These are phyloP conservation scores for Vulpes vulpes DNA, from an alignment of 2,113 vertebrate species.

Conservation along the genomic window DNA sequence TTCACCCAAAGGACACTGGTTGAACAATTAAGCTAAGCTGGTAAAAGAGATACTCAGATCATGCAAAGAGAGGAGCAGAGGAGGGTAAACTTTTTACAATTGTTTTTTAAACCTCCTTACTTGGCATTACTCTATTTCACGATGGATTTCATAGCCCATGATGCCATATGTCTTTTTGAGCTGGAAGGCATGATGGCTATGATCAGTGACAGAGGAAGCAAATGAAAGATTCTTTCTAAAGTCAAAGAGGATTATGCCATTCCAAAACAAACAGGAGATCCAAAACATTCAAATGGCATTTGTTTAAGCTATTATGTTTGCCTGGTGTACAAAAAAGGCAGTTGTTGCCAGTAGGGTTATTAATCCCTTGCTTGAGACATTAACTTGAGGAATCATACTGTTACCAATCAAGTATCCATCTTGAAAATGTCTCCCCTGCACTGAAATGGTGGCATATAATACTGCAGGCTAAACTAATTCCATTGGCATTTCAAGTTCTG, in stretches of 20 bases:
- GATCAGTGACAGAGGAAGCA: background rate
- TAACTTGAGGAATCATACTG: conserved; percentile 55
- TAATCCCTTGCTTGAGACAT: background rate
- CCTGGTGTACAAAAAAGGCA: conserved; percentile 11
- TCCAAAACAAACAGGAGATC: background rate
- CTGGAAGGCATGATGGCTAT: background rate
- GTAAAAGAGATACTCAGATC: conserved; percentile 23
- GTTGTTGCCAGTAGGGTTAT: background rate
- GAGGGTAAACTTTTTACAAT: background rate
- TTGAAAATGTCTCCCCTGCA: conserved; percentile 22
- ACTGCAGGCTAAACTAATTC: conserved; percentile 6
- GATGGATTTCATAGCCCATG: background rate
- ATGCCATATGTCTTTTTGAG: background rate
- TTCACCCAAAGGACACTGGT: background rate
- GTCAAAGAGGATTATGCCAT: background rate
- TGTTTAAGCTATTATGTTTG: conserved; percentile 1
- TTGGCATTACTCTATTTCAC: background rate
- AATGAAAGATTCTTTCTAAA: conserved; percentile 23
- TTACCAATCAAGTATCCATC: conserved; percentile 57
- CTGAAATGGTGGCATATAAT: background rate
- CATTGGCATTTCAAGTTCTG: background rate
- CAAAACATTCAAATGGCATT: conserved; percentile 3
- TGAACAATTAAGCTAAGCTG: background rate
- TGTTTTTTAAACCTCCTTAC: background rate
- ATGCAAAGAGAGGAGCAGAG: background rate